A percentile compares a stretch with the other conserved stretches of the same genome.
phyloP scores from a whole-genome alignment of 2,797 vertebrate species.

The Trachops cirrhosus region DNA sequence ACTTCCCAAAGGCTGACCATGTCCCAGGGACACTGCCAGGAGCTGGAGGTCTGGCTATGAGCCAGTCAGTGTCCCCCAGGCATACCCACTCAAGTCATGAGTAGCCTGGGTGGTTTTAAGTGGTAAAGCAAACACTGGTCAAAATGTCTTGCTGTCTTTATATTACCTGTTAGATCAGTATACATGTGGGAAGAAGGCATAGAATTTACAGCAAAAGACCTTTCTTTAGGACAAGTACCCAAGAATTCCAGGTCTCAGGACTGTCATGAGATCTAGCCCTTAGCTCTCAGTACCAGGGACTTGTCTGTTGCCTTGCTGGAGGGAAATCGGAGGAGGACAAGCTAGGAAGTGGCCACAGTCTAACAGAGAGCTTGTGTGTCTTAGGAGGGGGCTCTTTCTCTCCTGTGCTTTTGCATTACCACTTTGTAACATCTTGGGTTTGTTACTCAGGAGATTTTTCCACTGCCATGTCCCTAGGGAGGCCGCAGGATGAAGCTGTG shows the following conservation, averaged over 20 bases:
- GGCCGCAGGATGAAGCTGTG: neutral
- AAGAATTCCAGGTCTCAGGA: neutral
- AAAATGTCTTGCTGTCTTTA: neutral
- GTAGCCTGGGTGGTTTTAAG: neutral
- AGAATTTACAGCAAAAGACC: neutral
- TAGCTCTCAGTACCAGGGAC: neutral
- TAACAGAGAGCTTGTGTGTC: neutral
- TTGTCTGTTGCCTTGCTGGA: neutral
- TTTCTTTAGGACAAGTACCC: neutral
- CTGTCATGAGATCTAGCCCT: neutral
- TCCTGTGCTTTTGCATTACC: neutral
- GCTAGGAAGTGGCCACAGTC: neutral
- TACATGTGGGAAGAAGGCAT: neutral
- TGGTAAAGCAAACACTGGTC: neutral
- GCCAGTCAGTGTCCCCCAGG: neutral
- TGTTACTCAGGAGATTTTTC: slow-evolving; percentile 20
- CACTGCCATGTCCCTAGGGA: slow-evolving; percentile 41
- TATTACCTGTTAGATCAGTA: neutral
- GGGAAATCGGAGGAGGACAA: neutral
- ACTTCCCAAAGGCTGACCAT: neutral
- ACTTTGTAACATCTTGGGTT: neutral
- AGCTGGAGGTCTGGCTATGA: neutral
- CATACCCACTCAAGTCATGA: neutral
- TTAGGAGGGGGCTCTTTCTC: neutral
- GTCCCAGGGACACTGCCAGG: neutral